Base-by-base conservation (phyloP, 2,113 vertebrate species). In the Miniopterus natalensis region DNA sequence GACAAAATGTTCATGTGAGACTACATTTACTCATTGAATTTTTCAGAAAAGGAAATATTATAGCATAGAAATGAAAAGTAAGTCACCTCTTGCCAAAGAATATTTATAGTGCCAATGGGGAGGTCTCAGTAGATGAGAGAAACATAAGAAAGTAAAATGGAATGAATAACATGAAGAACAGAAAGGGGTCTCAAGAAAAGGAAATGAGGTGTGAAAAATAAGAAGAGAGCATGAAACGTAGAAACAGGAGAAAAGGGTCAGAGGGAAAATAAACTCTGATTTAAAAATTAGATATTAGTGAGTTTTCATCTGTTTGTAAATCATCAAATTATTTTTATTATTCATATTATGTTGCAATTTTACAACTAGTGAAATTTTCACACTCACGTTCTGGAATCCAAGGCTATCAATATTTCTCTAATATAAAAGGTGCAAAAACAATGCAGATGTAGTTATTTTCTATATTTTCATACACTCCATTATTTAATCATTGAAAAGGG, bases 1-100 rank as follows among this genome's bases (percentile, higher is more conserved):
- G 75, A 81, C 29, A 92, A 49, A 94, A 96, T 95, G 87, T 92
- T 96, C 79, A 92, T 8, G 21, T 36, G 63, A 78, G 70, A 89
- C 15, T 61, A 84, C 20, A 53, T 49, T 77, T 92, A 36, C 25
- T 74, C 75, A 86, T 2, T 88, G 74, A 90, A 66, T 78, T 85
- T 85, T 94, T 92, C 21, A 86, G 36, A 47, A 86, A 93, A 88
- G 59, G 92, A 90, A 90, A 92, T 59, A 96, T 77, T 71, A 73
- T 6, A 66, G 25, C 20, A 90, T 5, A 85, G 15, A 84, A 84
- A 74, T 92, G 31, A 80, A 89, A 90, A 93, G n/a, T 42, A 92
- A 68, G 66, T 88, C 25, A 88, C 18, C 8, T 85, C n/a, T 88
- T 95, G 51, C 53, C 65, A 94, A 84, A 84, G 68, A 53, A 47